Conservation (phyloP, 2,888 invertebrate species). For the Callyntrura guangdongensis region DNA sequence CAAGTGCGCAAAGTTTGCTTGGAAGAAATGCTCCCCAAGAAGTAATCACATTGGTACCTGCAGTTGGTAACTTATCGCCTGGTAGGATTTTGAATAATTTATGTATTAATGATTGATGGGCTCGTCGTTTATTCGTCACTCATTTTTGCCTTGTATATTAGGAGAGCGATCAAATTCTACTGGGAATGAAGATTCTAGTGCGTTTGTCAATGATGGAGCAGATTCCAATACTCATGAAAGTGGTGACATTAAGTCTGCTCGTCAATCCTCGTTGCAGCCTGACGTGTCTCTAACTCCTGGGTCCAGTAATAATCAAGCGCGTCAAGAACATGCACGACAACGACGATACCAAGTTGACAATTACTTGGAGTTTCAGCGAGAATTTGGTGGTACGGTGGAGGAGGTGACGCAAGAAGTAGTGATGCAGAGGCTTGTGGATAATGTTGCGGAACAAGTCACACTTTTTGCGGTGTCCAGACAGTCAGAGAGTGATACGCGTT, state of each 20-base stretch:
- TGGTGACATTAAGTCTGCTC: not conserved
- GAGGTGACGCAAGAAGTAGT: too few species aligned
- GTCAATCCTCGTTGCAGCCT: not conserved
- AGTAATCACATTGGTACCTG: conserved; percentile 44
- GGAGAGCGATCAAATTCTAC: not conserved
- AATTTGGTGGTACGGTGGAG: too few species aligned
- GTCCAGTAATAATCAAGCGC: conserved; percentile 52
- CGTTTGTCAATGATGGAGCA: conserved; percentile 59
- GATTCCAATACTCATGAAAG: not conserved
- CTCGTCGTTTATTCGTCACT: not conserved
- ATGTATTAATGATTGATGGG: too few species aligned
- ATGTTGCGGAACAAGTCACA: too few species aligned
- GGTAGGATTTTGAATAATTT: too few species aligned
- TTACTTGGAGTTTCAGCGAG: too few species aligned
- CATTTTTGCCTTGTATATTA: not conserved
- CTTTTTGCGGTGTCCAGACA: too few species aligned
- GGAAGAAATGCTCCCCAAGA: conserved; percentile 44
- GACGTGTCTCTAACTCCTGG: conserved; percentile 32
- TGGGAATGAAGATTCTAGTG: conserved; percentile 30
- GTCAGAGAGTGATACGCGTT: too few species aligned
- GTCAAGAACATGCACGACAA: too few species aligned
- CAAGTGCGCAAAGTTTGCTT: not conserved
- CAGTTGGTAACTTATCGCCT: too few species aligned
- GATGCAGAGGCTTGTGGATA: too few species aligned
- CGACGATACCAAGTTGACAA: too few species aligned